Conservation (phyloP, 2,888 invertebrate genomes). For the Chrysina gloriosa region DNA sequence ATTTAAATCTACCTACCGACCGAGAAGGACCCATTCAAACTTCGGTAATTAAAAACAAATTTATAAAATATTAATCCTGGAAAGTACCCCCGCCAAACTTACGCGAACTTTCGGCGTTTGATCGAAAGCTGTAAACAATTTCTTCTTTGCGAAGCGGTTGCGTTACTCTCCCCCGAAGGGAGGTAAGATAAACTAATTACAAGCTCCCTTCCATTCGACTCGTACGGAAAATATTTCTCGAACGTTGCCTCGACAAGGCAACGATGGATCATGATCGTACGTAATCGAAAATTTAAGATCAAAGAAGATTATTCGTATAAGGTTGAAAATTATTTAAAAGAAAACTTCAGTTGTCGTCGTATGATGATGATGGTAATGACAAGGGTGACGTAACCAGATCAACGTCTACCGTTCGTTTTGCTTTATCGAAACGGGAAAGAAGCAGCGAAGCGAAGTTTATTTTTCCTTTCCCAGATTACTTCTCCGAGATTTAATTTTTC, state of each 20-base stretch:
- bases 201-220: neutral
- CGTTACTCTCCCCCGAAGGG: neutral
- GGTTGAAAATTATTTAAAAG: no score
- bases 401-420: no score
- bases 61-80: neutral
- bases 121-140: neutral
- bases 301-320: neutral
- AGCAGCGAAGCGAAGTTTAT: no score
- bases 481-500: no score
- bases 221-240: neutral
- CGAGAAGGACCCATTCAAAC: neutral
- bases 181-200: neutral
- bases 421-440: no score
- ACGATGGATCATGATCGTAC: neutral
- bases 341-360: no score
- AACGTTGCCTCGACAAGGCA: neutral
- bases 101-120: neutral
- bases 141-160: neutral
- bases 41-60: conserved; percentile 11
- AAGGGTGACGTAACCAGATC: no score
- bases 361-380: no score
- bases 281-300: neutral
- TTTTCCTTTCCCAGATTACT: no score
- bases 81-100: neutral
- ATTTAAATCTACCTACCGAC: no score